These are phyloP conservation scores for Bombus pyrosoma DNA, from an alignment of 1,140 invertebrate species.

Conservation along the genomic window DNA sequence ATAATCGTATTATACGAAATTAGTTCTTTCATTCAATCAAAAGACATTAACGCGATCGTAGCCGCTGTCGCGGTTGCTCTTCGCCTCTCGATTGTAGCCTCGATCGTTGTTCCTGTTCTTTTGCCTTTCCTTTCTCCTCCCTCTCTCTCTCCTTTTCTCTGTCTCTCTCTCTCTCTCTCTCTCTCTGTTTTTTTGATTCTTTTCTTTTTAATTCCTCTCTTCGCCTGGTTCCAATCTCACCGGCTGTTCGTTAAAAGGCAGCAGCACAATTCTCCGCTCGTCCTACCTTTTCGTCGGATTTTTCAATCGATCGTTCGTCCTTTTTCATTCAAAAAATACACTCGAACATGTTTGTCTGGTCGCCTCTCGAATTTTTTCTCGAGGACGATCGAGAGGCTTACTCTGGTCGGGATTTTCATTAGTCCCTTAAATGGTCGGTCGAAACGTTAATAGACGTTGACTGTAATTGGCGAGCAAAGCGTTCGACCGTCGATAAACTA, in stretches of 20 bases:
- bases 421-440: slow-evolving; percentile 10
- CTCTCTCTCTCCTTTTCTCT: background rate
- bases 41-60: slow-evolving; percentile 32
- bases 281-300: slow-evolving; percentile 15
- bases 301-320: background rate
- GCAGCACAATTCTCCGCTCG: background rate
- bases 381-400: background rate
- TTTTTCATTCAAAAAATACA: slow-evolving; percentile 8
- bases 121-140: background rate
- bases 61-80: slow-evolving; percentile 6
- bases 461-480: slow-evolving; percentile 27
- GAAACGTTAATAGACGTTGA: slow-evolving; percentile 19
- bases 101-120: background rate
- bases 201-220: slow-evolving; percentile 10
- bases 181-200: background rate
- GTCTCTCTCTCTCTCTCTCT: background rate
- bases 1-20: slow-evolving; percentile 58
- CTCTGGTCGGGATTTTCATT: slow-evolving; percentile 15
- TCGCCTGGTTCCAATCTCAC: background rate
- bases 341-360: background rate
- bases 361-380: background rate
- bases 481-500: slow-evolving; percentile 19
- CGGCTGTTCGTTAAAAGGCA: background rate
- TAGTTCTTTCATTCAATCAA: slow-evolving; percentile 38
- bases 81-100: background rate